Evolutionary conservation across 1,140 invertebrate genomes (phyloP), one percentile per base, ranked within the genome.

Genomic region (Apolygus lucorum): DNA sequence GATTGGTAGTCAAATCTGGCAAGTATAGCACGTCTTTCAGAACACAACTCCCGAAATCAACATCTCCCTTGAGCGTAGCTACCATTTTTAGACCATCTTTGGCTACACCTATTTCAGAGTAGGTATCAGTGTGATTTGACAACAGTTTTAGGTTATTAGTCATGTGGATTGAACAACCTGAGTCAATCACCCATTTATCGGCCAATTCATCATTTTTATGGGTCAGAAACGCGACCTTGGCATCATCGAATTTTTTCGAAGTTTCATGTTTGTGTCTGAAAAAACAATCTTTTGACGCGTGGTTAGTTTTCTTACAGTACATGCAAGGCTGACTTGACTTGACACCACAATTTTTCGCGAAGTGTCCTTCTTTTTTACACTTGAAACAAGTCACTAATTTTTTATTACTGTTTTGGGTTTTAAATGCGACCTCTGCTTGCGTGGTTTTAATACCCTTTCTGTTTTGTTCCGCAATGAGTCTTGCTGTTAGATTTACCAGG

Each of bases 251-350:
- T n/a, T n/a, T n/a, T 1, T 13, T 34, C 2, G 13, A 26, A 63
- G 1, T 68, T 68, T 69, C 11, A 62, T 29, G 27, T 26, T 27
- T 14, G 8, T 62, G 17, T 21, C 68, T 24, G 28, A 63, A 63
- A 28, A 62, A 69, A 69, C 68, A 69, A 28, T 64, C 28, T 26
- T 65, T 28, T 21, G 28, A 42, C 25, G 65, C 29, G 25, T 69
- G 68, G 29, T 69, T 69, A 17, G 52, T 69, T 29, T 69, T 69
- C 22, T 63, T 63, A 21, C 68, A 64, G 28, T 63, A 63, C 28
- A 28, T 63, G 29, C 68, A 69, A n/a, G n/a, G n/a, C n/a, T n/a
- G n/a, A n/a, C n/a, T 49, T 49, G 34, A 49, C 17, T 49, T 49
- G 8, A 11, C 8, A 17, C 17, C 17, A 17, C 34, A 49, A 49